Conservation (phyloP, 2,888 invertebrate genomes). For the Coenonympha glycerion region DNA sequence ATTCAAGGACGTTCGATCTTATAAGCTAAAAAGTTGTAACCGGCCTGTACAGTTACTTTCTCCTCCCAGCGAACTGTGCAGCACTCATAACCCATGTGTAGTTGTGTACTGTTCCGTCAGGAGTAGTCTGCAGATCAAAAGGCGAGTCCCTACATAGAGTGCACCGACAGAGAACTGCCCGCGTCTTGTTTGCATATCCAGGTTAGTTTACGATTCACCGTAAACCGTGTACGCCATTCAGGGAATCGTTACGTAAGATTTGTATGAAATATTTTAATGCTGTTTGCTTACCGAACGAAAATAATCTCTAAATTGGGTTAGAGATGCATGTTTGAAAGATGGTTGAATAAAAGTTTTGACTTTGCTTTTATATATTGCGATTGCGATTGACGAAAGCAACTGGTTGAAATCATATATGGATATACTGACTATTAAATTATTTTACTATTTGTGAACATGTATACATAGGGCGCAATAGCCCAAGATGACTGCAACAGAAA, state of each 20-base stretch:
- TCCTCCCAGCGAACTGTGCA: conserved; percentile 17
- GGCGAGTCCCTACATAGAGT: conserved; percentile 20
- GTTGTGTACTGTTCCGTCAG: conserved; percentile 25
- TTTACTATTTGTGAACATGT: too few species aligned
- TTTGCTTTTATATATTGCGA: too few species aligned
- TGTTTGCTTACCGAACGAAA: not conserved
- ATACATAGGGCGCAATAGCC: too few species aligned
- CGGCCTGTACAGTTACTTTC: too few species aligned
- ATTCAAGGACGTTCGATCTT: too few species aligned
- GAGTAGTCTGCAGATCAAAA: conserved; percentile 28
- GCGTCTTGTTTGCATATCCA: conserved; percentile 17
- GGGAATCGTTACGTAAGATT: conserved; percentile 17
- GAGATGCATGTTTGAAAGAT: not conserved
- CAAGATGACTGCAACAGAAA: too few species aligned
- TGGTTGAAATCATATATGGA: too few species aligned
- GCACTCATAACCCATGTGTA: conserved; percentile 24
- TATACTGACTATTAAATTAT: too few species aligned
- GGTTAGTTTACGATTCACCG: conserved; percentile 26
- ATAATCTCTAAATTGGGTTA: conserved; percentile 3
- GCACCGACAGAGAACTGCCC: conserved; percentile 14
- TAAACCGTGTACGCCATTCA: conserved; percentile 16
- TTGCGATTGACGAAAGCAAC: too few species aligned
- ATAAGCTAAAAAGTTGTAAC: too few species aligned
- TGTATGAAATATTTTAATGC: conserved; percentile 2
- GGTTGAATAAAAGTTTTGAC: not conserved